Percentiles rank a stretch among this genome's conserved stretches.
These are phyloP conservation scores for Lasioglossum oenotherae DNA, from an alignment of 2,888 invertebrate genomes.

Conservation along the genomic window DNA sequence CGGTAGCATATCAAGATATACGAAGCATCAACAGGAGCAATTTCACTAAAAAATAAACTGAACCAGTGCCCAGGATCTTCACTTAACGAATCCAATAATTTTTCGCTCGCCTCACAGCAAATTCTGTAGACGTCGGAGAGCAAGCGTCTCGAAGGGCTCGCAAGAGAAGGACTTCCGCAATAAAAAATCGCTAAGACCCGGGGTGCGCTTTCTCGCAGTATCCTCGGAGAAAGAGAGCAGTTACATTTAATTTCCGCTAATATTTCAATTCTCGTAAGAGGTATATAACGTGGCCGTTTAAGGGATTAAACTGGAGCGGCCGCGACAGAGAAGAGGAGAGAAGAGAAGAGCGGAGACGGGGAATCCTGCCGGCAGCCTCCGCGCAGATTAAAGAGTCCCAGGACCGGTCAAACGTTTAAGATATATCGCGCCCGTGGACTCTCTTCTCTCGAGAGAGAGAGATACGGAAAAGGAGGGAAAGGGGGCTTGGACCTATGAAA, in stretches of 20 bases:
- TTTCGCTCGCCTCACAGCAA: neutral
- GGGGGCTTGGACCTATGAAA: conserved; percentile 62
- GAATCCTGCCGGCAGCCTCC: neutral
- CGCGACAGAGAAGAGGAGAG: neutral
- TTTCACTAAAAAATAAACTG: neutral
- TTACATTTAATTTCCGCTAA: conserved; percentile 13
- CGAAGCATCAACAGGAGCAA: neutral
- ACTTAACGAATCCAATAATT: neutral
- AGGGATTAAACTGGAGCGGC: neutral
- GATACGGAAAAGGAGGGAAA: conserved; percentile 4
- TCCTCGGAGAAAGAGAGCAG: neutral
- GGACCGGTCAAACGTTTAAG: conserved; percentile 2
- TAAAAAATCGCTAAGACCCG: neutral
- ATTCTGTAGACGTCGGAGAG: neutral
- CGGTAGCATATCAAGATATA: no score
- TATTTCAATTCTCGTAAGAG: conserved; percentile 10
- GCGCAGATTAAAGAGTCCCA: neutral
- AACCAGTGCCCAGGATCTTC: neutral
- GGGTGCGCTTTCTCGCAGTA: neutral
- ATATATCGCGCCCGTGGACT: neutral
- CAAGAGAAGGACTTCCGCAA: neutral
- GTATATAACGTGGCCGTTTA: neutral
- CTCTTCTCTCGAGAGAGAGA: neutral
- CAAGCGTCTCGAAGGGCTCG: neutral
- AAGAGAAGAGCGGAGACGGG: neutral